These are phyloP conservation scores for Muschampia plurimacula DNA, from an alignment of 2,888 invertebrate species.

Conservation along the genomic window DNA sequence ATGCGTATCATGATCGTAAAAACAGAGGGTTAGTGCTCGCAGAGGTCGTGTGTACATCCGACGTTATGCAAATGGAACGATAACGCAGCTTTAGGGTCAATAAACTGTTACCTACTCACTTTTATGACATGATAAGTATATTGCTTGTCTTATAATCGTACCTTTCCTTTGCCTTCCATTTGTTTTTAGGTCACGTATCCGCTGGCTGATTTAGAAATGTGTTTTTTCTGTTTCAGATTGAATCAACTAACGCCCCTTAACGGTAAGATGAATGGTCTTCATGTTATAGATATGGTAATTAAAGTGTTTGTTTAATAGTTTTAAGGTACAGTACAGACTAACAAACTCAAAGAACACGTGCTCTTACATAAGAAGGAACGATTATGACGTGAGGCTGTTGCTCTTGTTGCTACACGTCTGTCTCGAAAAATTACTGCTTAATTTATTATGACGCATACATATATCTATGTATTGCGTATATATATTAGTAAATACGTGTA, in stretches of 20 bases:
- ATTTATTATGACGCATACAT: neutral
- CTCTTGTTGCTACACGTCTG: constrained; percentile 12
- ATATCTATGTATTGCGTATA: no score
- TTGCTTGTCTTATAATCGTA: constrained; percentile 61
- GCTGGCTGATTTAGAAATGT: constrained; percentile 55
- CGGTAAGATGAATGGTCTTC: constrained; percentile 31
- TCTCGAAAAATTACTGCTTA: constrained; percentile 10
- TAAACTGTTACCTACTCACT: constrained; percentile 80
- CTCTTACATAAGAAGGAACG: constrained; percentile 24
- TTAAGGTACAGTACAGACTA: constrained; percentile 2
- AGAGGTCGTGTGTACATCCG: constrained; percentile 60
- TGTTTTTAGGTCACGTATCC: constrained; percentile 59
- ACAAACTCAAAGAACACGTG: constrained; percentile 30
- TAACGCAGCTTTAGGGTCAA: constrained; percentile 82
- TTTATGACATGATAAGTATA: constrained; percentile 83
- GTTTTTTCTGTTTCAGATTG: constrained; percentile 68
- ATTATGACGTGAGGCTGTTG: constrained; percentile 25
- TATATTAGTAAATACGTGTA: no score
- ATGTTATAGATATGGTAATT: constrained; percentile 22
- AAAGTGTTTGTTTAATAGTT: constrained; percentile 13
- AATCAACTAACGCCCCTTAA: constrained; percentile 43
- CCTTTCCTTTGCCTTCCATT: constrained; percentile 54
- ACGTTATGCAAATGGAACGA: constrained; percentile 82
- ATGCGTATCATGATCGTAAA: constrained; percentile 68
- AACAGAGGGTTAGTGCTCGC: constrained; percentile 66